Conservation (phyloP, 2,113 vertebrate genomes). For the Hiodon alosoides region DNA sequence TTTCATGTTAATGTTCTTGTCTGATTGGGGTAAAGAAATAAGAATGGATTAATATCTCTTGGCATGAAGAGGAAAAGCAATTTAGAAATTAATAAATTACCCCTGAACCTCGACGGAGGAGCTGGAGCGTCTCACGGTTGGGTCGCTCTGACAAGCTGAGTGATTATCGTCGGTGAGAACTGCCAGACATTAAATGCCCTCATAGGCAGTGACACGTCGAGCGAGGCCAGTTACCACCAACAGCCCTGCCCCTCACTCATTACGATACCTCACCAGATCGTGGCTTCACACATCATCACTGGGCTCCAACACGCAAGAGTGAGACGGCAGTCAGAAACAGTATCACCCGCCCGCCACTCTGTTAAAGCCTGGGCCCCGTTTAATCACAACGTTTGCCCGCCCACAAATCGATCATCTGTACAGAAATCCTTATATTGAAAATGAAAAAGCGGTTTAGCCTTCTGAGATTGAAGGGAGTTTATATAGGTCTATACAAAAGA, state of each 20-base stretch:
- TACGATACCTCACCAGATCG: not conserved
- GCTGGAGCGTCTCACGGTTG: constrained; percentile 25
- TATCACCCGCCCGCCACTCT: not conserved
- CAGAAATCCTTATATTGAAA: constrained; percentile 3
- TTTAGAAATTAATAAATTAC: constrained; percentile 43
- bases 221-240: constrained; percentile 4
- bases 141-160: constrained; percentile 29
- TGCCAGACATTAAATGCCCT: constrained; percentile 31
- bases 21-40: constrained; percentile 20
- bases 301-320: not conserved
- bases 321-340: not conserved
- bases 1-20: constrained; percentile 24
- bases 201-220: not conserved
- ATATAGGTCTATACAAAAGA: too few species aligned
- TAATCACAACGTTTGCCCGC: not conserved
- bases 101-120: constrained; percentile 23
- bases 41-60: constrained; percentile 43
- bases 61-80: constrained; percentile 35
- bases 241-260: not conserved
- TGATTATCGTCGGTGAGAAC: constrained; percentile 35
- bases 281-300: not conserved
- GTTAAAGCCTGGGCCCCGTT: not conserved
- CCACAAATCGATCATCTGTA: not conserved
- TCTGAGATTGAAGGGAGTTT: too few species aligned
- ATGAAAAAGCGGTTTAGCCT: not conserved